phyloP scores from a whole-genome alignment of 2,888 invertebrate species.

The Volucella zonaria region DNA sequence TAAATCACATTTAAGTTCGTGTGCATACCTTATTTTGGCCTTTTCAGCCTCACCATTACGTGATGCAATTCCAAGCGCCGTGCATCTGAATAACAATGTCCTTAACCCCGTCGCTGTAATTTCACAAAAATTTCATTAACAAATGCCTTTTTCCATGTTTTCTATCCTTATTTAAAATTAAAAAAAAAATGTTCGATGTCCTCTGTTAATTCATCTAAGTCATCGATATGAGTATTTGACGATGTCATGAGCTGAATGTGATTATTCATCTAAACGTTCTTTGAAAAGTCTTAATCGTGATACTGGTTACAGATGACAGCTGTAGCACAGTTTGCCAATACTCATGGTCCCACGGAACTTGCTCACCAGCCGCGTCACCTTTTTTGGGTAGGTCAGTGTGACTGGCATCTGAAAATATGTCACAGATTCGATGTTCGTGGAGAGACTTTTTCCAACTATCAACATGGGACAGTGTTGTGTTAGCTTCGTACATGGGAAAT shows the following conservation, averaged over 20 bases:
- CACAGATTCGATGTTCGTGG: constrained; percentile 23
- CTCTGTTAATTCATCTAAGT: constrained; percentile 7
- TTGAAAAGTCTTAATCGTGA: constrained; percentile 3
- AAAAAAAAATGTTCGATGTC: constrained; percentile 2
- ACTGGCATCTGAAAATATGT: constrained; percentile 57
- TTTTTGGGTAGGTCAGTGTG: constrained; percentile 71
- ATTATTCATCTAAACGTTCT: constrained; percentile 40
- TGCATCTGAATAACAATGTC: constrained; percentile 35
- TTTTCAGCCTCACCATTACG: background rate
- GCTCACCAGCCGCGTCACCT: constrained; percentile 50
- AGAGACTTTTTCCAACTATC: background rate
- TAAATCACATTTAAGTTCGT: constrained; percentile 43
- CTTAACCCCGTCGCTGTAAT: constrained; percentile 9
- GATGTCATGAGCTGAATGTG: constrained; percentile 53
- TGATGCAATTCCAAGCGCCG: constrained; percentile 50
- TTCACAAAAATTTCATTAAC: constrained; percentile 30
- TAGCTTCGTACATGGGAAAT: constrained; percentile 32
- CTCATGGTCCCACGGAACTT: constrained; percentile 53
- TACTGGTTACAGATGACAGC: constrained; percentile 30
- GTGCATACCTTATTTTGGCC: constrained; percentile 34
- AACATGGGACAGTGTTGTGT: background rate
- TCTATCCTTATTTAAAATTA: constrained; percentile 26
- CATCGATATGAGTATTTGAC: background rate
- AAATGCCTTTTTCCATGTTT: constrained; percentile 34
- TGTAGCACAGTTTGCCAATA: constrained; percentile 1